phyloP scores from a whole-genome alignment of 2,888 invertebrate genomes.

The Matsumyia berberina region DNA sequence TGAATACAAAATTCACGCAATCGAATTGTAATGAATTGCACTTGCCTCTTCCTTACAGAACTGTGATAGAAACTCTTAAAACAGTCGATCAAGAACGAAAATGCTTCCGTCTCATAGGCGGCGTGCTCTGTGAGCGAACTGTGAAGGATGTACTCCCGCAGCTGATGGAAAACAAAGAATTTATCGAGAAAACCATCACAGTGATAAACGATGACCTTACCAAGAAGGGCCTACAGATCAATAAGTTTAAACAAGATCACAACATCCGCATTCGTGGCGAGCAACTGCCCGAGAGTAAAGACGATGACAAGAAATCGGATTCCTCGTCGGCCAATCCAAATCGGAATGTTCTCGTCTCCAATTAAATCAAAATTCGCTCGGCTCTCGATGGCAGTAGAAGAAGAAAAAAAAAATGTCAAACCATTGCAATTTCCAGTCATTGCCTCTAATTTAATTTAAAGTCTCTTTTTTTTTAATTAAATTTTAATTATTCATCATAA shows the following conservation, averaged over 20 bases:
- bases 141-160: slow-evolving; percentile 96
- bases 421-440: slow-evolving; percentile 65
- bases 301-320: slow-evolving; percentile 80
- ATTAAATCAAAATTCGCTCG: slow-evolving; percentile 77
- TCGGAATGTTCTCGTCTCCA: slow-evolving; percentile 86
- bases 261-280: slow-evolving; percentile 93
- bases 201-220: slow-evolving; percentile 92
- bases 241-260: slow-evolving; percentile 95
- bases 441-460: slow-evolving; percentile 61
- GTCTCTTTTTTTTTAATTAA: slow-evolving; percentile 47
- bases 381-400: slow-evolving; percentile 22
- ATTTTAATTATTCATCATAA: slow-evolving; percentile 51
- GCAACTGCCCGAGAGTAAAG: slow-evolving; percentile 84
- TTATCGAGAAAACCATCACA: slow-evolving; percentile 91
- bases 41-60: slow-evolving; percentile 86
- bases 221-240: slow-evolving; percentile 95
- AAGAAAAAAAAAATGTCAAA: slow-evolving; percentile 14
- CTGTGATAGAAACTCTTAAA: slow-evolving; percentile 96
- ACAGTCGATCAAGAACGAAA: slow-evolving; percentile 93
- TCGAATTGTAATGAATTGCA: not conserved
- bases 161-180: slow-evolving; percentile 91
- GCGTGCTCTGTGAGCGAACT: slow-evolving; percentile 95
- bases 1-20: slow-evolving; percentile 1
- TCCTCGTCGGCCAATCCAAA: slow-evolving; percentile 80
- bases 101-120: slow-evolving; percentile 97